Percentiles rank a stretch among this genome's conserved stretches.
Conservation (phyloP, 1,140 invertebrate species). For the Chionoecetes opilio region DNA sequence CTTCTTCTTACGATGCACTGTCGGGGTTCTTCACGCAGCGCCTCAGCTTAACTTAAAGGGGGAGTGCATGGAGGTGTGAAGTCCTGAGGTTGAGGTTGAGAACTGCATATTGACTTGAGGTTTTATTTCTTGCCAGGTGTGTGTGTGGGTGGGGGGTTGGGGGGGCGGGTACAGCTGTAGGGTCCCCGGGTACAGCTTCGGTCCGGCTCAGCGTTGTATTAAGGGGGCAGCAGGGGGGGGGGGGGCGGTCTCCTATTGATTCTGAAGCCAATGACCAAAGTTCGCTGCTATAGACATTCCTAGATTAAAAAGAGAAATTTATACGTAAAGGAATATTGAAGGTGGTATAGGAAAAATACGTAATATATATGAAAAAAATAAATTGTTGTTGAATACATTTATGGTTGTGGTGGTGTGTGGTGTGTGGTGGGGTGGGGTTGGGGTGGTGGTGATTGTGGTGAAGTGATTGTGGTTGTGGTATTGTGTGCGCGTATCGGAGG, state of each 20-base stretch:
- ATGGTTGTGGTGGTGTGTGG: neutral
- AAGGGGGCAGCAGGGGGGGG: neutral
- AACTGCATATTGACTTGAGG: constrained; percentile 15
- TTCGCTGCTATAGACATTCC: constrained; percentile 18
- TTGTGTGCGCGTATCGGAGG: neutral
- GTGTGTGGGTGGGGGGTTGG: neutral
- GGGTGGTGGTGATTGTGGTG: neutral
- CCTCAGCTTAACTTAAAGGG: constrained; percentile 9
- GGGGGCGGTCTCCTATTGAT: neutral
- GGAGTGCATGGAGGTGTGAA: neutral
- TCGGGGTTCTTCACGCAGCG: neutral
- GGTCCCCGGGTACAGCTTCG: neutral
- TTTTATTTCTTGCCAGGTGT: neutral
- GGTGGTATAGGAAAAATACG: no score
- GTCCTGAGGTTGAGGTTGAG: neutral
- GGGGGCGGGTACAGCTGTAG: neutral
- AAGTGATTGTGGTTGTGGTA: neutral
- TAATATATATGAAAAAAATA: no score
- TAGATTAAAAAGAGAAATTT: constrained; percentile 6
- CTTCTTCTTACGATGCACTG: no score
- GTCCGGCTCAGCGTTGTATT: neutral
- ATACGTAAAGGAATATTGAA: neutral
- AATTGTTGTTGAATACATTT: neutral
- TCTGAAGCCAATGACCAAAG: neutral
- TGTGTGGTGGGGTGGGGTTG: neutral